Evolutionary conservation across 2,797 vertebrate species (phyloP).

Genomic region (Anguilla megastoma): DNA sequence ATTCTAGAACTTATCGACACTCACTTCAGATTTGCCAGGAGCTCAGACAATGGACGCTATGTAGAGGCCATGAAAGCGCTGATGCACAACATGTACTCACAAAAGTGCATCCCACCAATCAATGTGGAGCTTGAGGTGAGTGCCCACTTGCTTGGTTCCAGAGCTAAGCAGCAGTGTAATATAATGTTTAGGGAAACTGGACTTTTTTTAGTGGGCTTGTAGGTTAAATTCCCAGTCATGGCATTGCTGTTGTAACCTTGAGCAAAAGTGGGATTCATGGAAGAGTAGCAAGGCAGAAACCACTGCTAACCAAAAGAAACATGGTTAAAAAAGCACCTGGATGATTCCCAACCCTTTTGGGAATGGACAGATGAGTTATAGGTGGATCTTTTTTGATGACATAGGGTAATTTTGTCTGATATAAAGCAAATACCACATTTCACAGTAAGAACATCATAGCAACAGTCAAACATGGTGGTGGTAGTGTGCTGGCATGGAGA

Average conservation of each 20-base stretch:
- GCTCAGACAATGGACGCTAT: constrained; percentile 62
- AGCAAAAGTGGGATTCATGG: too few species aligned
- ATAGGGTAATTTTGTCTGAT: too few species aligned
- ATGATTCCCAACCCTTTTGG: too few species aligned
- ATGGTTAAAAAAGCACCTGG: too few species aligned
- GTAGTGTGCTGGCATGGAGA: too few species aligned
- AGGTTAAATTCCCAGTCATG: not conserved
- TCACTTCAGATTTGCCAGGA: constrained; percentile 58
- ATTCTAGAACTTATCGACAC: constrained; percentile 61
- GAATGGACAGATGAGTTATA: too few species aligned
- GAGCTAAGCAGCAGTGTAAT: not conserved
- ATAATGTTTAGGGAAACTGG: not conserved
- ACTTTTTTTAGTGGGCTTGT: not conserved
- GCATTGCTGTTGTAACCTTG: not conserved
- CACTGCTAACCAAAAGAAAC: too few species aligned
- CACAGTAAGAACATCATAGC: too few species aligned
- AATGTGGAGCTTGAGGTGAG: constrained; percentile 65
- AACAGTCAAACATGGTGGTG: too few species aligned
- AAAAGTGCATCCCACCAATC: constrained; percentile 59
- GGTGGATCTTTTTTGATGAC: too few species aligned
- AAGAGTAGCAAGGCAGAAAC: too few species aligned
- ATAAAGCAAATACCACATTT: too few species aligned
- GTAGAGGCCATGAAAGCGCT: constrained; percentile 54
- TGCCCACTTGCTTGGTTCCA: not conserved
- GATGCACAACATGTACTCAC: constrained; percentile 60